Percentiles rank a stretch among this genome's conserved stretches.
Evolutionary conservation across 2,797 vertebrate genomes (phyloP).

Genomic region (Thamnophis elegans): DNA sequence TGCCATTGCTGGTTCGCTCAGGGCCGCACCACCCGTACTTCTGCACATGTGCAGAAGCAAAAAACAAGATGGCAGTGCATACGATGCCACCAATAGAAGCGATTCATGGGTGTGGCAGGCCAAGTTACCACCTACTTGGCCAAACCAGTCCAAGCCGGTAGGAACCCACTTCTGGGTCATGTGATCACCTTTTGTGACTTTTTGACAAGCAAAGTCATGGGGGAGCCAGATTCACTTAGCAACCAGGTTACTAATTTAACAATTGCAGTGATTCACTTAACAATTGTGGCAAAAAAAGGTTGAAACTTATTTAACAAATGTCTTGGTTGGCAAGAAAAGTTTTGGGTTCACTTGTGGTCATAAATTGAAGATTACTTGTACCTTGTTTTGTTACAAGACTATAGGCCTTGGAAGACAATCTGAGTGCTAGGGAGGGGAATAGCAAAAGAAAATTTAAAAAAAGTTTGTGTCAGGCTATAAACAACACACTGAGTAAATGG

Average conservation of each 20-base stretch:
- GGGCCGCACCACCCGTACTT: no score
- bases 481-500: background rate
- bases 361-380: background rate
- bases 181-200: no score
- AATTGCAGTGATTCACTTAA: background rate
- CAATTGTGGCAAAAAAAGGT: background rate
- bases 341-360: background rate
- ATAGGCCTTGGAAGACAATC: background rate
- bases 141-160: no score
- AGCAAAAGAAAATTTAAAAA: background rate
- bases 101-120: no score
- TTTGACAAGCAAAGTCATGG: background rate
- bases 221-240: background rate
- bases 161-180: no score
- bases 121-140: no score
- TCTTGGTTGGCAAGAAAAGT: background rate
- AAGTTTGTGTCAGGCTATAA: background rate
- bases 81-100: no score
- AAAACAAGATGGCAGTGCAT: no score
- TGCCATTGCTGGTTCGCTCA: no score
- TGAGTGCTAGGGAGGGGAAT: background rate
- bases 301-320: background rate
- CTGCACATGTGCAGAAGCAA: no score
- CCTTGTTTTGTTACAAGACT: background rate
- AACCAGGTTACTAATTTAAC: background rate